Evolutionary conservation across 2,797 vertebrate genomes (phyloP).

Genomic region (Cottoperca gobio): DNA sequence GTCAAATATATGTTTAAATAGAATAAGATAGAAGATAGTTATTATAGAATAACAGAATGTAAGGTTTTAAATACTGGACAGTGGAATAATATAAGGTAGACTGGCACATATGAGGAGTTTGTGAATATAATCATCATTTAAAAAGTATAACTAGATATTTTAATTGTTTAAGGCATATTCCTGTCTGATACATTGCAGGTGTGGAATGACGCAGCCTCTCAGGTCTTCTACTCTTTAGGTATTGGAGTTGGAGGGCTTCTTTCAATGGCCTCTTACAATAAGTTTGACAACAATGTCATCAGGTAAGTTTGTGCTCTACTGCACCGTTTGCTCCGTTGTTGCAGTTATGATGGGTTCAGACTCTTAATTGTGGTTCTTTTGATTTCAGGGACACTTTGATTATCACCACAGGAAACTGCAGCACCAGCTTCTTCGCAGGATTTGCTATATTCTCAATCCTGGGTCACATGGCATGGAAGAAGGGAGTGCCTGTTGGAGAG

Average conservation of each 20-base stretch:
- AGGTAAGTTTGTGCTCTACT: slow-evolving; percentile 72
- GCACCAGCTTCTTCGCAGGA: slow-evolving; percentile 88
- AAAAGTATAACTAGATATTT: background rate
- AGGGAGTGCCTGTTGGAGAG: slow-evolving; percentile 83
- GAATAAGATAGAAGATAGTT: no score
- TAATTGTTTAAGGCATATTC: background rate
- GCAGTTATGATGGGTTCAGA: background rate
- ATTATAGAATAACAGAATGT: no score
- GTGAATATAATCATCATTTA: background rate
- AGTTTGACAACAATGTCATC: slow-evolving; percentile 91
- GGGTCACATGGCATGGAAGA: slow-evolving; percentile 90
- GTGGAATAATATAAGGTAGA: no score
- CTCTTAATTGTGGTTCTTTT: background rate
- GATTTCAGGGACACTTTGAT: slow-evolving; percentile 86
- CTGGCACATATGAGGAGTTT: background rate
- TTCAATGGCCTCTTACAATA: slow-evolving; percentile 91
- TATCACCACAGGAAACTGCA: slow-evolving; percentile 88
- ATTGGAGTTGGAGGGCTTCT: slow-evolving; percentile 89
- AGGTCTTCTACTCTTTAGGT: slow-evolving; percentile 90
- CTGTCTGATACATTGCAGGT: slow-evolving; percentile 75
- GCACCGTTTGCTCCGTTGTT: background rate
- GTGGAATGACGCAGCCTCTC: slow-evolving; percentile 90
- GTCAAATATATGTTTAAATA: no score
- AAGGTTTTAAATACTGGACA: no score
- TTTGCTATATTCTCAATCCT: slow-evolving; percentile 90